Base-by-base conservation (phyloP, 2,797 vertebrate genomes). In the Halcyon leucocephala region DNA sequence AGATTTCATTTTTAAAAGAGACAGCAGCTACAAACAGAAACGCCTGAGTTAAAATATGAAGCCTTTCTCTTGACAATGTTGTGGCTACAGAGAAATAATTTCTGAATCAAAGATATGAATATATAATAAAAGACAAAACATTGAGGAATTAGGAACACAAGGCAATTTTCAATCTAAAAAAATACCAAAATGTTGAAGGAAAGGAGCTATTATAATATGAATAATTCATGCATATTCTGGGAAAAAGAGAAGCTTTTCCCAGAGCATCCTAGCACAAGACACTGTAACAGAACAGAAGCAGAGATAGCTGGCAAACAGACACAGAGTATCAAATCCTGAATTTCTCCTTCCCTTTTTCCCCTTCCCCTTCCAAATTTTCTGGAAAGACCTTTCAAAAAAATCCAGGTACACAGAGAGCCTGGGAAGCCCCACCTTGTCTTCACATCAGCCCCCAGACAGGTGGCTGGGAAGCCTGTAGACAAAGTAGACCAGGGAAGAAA, bases 1-100 rank as follows among this genome's bases (percentile, higher is more conserved):
- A 82, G 31, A 86, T 91, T 93, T 94, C 44, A 35, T 71, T 70
- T 95, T 90, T 89, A 48, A 91, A 92, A 88, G 46, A 82, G 88
- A 86, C 55, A 88, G 70, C n/a, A 86, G 51, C 73, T 71, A 67
- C 51, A 74, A 82, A 82, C 29, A 79, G 57, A 92, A 95, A 83
- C 55, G 29, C 15, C 29, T 83, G 49, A 86, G 35, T 65, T 86
- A 86, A 93, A 95, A 61, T 14, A 14, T 73, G 37, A 72, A 84
- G n/a, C 18, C 26, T 88, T 88, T 90, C 37, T 86, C 35, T 58
- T 73, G 66, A 70, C 48, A 73, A 7, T 35, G 66, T 57, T 70
- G 42, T 73, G 73, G 66, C 29, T 70, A 72, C 31, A 79, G 51
- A 91, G 58, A 90, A 90, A 93, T 70, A 4, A 86, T 67, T 93